Percentiles rank a stretch among this genome's conserved stretches.
phyloP scores from a whole-genome alignment of 2,888 invertebrate genomes.

The Notodonta ziczac region DNA sequence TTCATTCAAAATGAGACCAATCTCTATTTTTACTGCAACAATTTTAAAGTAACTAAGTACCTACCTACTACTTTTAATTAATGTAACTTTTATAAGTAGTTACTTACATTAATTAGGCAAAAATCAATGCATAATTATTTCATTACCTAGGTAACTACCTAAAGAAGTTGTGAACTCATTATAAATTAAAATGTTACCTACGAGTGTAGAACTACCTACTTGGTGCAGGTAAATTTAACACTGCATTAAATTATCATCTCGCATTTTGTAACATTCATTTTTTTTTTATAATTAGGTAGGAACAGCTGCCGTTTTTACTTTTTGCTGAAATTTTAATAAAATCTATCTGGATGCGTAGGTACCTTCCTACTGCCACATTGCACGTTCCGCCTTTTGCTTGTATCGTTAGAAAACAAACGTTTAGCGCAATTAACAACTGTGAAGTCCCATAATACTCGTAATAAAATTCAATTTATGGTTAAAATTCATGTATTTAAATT shows the following conservation, averaged over 20 bases:
- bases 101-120: too few species aligned
- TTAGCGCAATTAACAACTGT: slow-evolving; percentile 14
- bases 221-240: too few species aligned
- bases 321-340: background rate
- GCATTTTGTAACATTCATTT: too few species aligned
- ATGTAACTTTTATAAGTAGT: slow-evolving; percentile 6
- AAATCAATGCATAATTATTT: too few species aligned
- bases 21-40: background rate
- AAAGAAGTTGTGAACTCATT: background rate
- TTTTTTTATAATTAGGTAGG: too few species aligned
- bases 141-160: too few species aligned
- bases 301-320: background rate
- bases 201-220: background rate
- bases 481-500: background rate
- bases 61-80: too few species aligned
- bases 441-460: background rate
- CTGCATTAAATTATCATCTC: too few species aligned
- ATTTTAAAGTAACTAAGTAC: background rate
- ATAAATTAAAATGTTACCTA: background rate
- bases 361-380: background rate
- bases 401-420: slow-evolving; percentile 27
- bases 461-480: background rate
- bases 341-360: background rate
- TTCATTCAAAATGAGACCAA: too few species aligned
- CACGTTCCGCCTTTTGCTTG: slow-evolving; percentile 31